Base-by-base conservation (phyloP, 2,797 vertebrate genomes). In the Philypnodon macrostomus region DNA sequence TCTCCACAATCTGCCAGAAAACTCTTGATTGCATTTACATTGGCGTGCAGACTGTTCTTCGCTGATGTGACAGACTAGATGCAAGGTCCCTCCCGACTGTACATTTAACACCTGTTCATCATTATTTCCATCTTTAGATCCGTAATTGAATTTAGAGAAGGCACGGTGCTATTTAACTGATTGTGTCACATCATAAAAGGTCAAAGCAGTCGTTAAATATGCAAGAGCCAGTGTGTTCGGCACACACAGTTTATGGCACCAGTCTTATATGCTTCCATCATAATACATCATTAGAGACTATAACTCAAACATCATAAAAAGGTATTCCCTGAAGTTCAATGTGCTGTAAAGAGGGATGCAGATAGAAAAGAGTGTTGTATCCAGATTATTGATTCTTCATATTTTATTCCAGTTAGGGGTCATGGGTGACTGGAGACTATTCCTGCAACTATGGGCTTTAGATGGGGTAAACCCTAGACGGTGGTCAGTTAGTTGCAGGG, bases 121-220 rank as follows among this genome's bases (percentile, higher is more conserved):
- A 21, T 47, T 32, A 34, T 19, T 13, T 34, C 30, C 13, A 23
- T 32, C 17, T 47, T 47, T 32, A 47, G 30, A 47, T 34, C 17
- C 21, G 7, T 32, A 47, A 33, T 24, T 47, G 18, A 33, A 15
- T 23, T 34, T 33, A 26, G 34, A 47, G 17, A 41, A 56, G 52
- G 2, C 18, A 4, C n/a, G 6, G 16, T 4, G 15, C 12, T 46
- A 19, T 21, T 46, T 46, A 46, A 46, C 30, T 31, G 30, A 46
- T 34, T 34, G 45, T 24, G 21, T 35, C 5, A 2, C 18, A 47
- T 47, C 14, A 13, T 21, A 35, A 47, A 44, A 47, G 30, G 45
- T 47, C 45, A 34, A 16, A 21, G 19, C 45, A 24, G 45, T 30
- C 13, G 9, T 47, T 47, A 47, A n/a, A 34, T 13, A 47, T 33